Conservation (phyloP, 2,888 invertebrate genomes). For the Blera fallax region DNA sequence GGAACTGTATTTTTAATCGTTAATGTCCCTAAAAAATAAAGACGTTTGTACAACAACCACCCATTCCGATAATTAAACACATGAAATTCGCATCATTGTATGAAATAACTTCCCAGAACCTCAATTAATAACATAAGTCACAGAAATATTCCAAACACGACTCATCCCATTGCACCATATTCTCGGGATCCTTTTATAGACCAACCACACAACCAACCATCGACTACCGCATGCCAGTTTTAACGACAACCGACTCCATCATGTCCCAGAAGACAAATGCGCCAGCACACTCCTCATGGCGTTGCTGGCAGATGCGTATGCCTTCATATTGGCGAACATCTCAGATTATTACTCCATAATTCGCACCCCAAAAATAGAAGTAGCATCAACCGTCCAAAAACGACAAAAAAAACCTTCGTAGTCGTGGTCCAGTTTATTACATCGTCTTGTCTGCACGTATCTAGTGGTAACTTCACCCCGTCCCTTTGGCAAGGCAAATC, state of each 20-base stretch:
- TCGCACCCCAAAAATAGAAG: constrained; percentile 67
- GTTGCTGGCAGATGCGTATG: not conserved
- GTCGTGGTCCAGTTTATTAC: constrained; percentile 68
- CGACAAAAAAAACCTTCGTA: constrained; percentile 27
- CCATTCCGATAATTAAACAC: not conserved
- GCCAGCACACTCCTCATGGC: not conserved
- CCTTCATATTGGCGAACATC: constrained; percentile 25
- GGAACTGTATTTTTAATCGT: not conserved
- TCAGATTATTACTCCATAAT: constrained; percentile 64
- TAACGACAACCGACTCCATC: constrained; percentile 69
- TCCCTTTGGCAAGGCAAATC: not conserved
- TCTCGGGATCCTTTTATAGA: constrained; percentile 63
- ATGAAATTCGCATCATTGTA: not conserved
- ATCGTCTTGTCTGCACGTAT: constrained; percentile 44
- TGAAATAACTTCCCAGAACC: not conserved
- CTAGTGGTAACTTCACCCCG: not conserved
- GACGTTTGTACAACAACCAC: not conserved
- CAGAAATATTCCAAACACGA: not conserved
- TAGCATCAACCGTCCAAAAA: constrained; percentile 47
- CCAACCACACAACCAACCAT: constrained; percentile 24
- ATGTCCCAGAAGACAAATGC: constrained; percentile 54
- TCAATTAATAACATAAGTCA: constrained; percentile 9
- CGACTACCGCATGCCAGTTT: constrained; percentile 68
- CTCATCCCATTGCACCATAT: constrained; percentile 67
- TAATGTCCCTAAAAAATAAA: not conserved